These are phyloP conservation scores for Hydriomena furcata DNA, from an alignment of 2,888 invertebrate species.

Conservation along the genomic window DNA sequence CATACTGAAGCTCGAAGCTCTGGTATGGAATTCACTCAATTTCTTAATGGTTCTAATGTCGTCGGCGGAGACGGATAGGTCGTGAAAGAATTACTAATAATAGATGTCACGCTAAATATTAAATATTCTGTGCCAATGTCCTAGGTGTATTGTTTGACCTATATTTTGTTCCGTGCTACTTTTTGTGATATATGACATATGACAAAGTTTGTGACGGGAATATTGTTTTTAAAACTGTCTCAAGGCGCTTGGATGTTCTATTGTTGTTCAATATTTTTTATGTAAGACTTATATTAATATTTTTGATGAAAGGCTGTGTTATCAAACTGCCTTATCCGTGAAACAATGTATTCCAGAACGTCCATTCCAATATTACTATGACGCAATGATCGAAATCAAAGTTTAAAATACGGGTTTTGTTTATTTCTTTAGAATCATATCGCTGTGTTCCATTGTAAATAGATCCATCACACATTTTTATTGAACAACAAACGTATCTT, in stretches of 20 bases:
- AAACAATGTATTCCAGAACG: no score
- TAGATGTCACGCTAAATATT: slow-evolving; percentile 43
- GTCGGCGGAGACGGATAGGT: slow-evolving; percentile 34
- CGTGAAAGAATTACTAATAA: slow-evolving; percentile 49
- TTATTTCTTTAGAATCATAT: neutral
- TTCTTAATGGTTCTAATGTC: slow-evolving; percentile 59
- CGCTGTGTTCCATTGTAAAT: neutral
- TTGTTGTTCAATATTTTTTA: neutral
- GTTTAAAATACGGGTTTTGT: neutral
- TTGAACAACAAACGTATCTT: slow-evolving; percentile 14
- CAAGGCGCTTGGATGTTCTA: neutral
- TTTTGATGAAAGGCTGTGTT: no score
- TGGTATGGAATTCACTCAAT: slow-evolving; percentile 60
- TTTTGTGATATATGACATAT: slow-evolving; percentile 40
- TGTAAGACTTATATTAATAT: no score
- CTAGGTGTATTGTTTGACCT: slow-evolving; percentile 46
- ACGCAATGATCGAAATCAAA: neutral
- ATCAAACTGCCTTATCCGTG: no score
- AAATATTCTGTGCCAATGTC: slow-evolving; percentile 26
- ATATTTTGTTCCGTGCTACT: slow-evolving; percentile 42
- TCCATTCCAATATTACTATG: neutral
- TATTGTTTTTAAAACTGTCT: slow-evolving; percentile 10
- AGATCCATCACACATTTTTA: slow-evolving; percentile 8
- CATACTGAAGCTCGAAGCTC: slow-evolving; percentile 33
- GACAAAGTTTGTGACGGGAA: slow-evolving; percentile 16